Evolutionary conservation across 2,797 vertebrate species (phyloP).

Genomic region (Rhyacichthys aspro): DNA sequence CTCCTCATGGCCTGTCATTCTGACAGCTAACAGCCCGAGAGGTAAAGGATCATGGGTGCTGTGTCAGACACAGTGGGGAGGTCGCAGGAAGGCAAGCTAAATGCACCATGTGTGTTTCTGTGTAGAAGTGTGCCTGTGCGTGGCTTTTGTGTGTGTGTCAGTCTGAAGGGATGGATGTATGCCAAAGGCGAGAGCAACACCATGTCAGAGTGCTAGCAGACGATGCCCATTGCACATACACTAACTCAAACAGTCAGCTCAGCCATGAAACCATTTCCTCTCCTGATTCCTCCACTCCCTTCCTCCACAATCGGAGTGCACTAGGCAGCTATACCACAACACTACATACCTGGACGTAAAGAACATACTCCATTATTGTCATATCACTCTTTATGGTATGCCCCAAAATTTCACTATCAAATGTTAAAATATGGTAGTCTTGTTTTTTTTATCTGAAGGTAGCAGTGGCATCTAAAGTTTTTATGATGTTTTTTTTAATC

Average conservation of each 20-base stretch:
- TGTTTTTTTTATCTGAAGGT: neutral
- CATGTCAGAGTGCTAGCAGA: conserved; percentile 84
- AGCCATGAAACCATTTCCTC: conserved; percentile 84
- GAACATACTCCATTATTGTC: neutral
- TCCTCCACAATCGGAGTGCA: conserved; percentile 38
- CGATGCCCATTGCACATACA: conserved; percentile 80
- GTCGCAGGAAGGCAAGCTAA: conserved; percentile 62
- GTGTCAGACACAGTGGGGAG: conserved; percentile 69
- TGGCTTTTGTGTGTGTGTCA: conserved; percentile 44
- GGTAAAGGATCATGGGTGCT: conserved; percentile 80
- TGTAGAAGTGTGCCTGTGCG: conserved; percentile 26
- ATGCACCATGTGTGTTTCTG: conserved; percentile 54
- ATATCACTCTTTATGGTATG: neutral
- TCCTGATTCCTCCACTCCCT: conserved; percentile 59
- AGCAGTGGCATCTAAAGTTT: too few species aligned
- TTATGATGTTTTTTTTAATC: too few species aligned
- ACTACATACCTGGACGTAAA: conserved; percentile 5
- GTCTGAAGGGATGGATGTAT: conserved; percentile 68
- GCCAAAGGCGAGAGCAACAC: conserved; percentile 83
- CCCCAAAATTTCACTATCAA: neutral
- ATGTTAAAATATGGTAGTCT: neutral
- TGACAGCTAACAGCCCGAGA: conserved; percentile 78
- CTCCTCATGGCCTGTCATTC: conserved; percentile 70
- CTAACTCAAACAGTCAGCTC: conserved; percentile 81
- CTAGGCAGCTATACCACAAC: conserved; percentile 25